A percentile compares a stretch with the other conserved stretches of the same genome.
Conservation (phyloP, 2,888 invertebrate genomes). For the Drosophila stalkeri region DNA sequence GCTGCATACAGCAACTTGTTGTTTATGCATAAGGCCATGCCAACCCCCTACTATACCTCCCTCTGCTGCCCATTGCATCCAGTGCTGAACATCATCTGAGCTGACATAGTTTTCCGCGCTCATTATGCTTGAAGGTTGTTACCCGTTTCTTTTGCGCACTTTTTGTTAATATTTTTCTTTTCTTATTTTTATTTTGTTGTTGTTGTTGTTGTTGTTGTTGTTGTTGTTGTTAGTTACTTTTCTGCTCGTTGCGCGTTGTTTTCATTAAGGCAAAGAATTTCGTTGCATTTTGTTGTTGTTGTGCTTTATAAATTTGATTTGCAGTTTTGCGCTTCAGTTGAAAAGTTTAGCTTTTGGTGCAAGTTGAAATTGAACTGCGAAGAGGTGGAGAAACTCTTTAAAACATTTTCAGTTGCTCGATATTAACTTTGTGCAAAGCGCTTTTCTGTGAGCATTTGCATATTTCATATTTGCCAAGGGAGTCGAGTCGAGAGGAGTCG, state of each 20-base stretch:
- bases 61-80: not conserved
- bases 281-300: not conserved
- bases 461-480: slow-evolving; percentile 46
- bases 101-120: slow-evolving; percentile 74
- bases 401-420: slow-evolving; percentile 52
- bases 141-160: slow-evolving; percentile 21
- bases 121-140: slow-evolving; percentile 69
- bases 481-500: not conserved
- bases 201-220: not conserved
- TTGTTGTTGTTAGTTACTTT: slow-evolving; percentile 21
- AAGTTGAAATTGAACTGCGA: slow-evolving; percentile 36
- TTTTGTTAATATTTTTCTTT: slow-evolving; percentile 20
- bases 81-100: slow-evolving; percentile 38
- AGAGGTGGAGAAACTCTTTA: slow-evolving; percentile 41
- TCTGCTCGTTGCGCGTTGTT: slow-evolving; percentile 27
- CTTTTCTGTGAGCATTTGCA: slow-evolving; percentile 42
- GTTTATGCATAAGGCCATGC: slow-evolving; percentile 66
- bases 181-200: slow-evolving; percentile 4
- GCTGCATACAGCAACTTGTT: slow-evolving; percentile 52
- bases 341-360: slow-evolving; percentile 25
- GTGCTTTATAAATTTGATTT: slow-evolving; percentile 16
- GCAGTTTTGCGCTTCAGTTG: slow-evolving; percentile 4
- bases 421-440: slow-evolving; percentile 38
- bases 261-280: slow-evolving; percentile 45
- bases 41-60: not conserved